phyloP scores from a whole-genome alignment of 2,888 invertebrate species.

The Brachypalpus laphriformis region DNA sequence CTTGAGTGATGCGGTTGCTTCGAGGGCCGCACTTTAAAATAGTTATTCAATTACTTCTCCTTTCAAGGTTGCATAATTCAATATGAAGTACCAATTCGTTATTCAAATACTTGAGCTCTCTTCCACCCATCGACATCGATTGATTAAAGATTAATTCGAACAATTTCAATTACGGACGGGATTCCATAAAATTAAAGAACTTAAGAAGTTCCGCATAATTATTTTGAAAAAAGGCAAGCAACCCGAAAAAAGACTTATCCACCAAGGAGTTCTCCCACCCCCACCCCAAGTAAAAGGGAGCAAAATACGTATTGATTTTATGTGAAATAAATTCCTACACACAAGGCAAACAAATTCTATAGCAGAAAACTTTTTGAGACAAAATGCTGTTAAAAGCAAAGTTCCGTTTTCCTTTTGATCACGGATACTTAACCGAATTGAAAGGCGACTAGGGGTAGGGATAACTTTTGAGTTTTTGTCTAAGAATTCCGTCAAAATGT shows the following conservation, averaged over 20 bases:
- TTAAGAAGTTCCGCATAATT: slow-evolving; percentile 46
- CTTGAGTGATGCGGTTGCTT: slow-evolving; percentile 3
- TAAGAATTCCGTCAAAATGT: slow-evolving; percentile 19
- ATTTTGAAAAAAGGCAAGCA: slow-evolving; percentile 24
- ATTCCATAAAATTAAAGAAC: slow-evolving; percentile 36
- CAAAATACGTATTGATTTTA: slow-evolving; percentile 26
- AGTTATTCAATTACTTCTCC: not conserved
- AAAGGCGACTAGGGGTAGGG: not conserved
- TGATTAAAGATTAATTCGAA: slow-evolving; percentile 37
- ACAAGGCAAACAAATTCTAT: slow-evolving; percentile 32
- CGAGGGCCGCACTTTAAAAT: slow-evolving; percentile 15
- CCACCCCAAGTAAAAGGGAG: not conserved
- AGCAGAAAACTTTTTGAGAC: slow-evolving; percentile 36
- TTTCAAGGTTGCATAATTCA: slow-evolving; percentile 5
- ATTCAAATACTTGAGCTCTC: slow-evolving; percentile 16
- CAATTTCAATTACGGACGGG: slow-evolving; percentile 30
- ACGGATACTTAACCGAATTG: slow-evolving; percentile 34
- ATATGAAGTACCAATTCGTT: slow-evolving; percentile 18
- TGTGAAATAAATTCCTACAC: slow-evolving; percentile 20
- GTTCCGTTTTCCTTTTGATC: slow-evolving; percentile 41
- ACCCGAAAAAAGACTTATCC: slow-evolving; percentile 19
- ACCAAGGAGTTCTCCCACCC: not conserved
- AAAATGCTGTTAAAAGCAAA: slow-evolving; percentile 41
- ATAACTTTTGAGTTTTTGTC: slow-evolving; percentile 2
- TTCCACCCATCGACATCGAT: not conserved